Evolutionary conservation across 2,888 invertebrate species (phyloP).

Genomic region (Apamea crenata): DNA sequence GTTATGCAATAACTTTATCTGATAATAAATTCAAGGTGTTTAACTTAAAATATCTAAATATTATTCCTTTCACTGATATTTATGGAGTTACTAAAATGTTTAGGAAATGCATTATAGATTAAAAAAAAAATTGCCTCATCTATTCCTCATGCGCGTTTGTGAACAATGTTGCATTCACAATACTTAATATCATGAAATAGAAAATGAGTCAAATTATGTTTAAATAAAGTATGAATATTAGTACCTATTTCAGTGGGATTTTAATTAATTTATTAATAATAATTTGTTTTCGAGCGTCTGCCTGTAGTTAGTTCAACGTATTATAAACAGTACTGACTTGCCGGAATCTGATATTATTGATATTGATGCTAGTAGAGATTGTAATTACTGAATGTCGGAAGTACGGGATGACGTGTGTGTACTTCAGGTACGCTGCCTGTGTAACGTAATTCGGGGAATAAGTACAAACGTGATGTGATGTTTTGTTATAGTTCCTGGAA

Average conservation of each 20-base stretch:
- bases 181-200: not conserved
- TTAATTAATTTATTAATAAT: not conserved
- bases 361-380: not conserved
- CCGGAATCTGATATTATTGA: not conserved
- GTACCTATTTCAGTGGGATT: not conserved
- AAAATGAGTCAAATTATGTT: not conserved
- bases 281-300: not conserved
- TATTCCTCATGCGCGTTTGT: not conserved
- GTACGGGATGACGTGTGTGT: not conserved
- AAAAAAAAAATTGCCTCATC: too few species aligned
- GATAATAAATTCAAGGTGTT: not conserved
- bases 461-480: not conserved
- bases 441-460: not conserved
- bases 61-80: not conserved
- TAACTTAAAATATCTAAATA: not conserved
- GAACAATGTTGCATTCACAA: not conserved
- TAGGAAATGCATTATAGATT: not conserved
- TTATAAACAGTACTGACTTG: not conserved
- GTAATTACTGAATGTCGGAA: not conserved
- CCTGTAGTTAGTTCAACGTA: not conserved
- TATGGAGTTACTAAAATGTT: not conserved
- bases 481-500: not conserved
- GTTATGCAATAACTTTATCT: conserved; percentile 8
- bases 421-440: not conserved
- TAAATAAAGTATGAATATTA: not conserved